Evolutionary conservation across 2,797 vertebrate genomes (phyloP).

Genomic region (Prionace glauca): DNA sequence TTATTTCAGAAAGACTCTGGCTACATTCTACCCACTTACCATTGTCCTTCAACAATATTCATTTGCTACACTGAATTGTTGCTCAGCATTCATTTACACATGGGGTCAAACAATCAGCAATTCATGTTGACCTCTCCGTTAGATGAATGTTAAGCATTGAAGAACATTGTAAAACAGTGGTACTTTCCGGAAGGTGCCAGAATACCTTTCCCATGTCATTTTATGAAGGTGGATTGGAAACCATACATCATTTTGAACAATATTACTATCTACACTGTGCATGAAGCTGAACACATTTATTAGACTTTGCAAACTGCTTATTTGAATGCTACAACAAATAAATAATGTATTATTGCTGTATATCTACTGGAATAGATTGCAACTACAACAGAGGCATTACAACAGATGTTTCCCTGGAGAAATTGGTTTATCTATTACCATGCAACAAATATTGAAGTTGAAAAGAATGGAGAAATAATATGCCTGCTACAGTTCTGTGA

Average conservation of each 20-base stretch:
- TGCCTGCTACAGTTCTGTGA: background rate
- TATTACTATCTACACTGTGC: background rate
- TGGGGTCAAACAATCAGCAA: background rate
- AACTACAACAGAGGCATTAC: background rate
- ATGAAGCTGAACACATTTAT: slow-evolving; percentile 1
- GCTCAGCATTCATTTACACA: background rate
- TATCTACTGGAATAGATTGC: background rate
- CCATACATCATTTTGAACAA: background rate
- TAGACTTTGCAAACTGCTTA: background rate
- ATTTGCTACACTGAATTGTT: background rate
- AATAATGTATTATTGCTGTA: background rate
- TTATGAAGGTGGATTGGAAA: background rate
- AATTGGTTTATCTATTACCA: background rate
- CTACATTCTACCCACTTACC: background rate
- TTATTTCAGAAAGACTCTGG: background rate
- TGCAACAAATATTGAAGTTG: background rate
- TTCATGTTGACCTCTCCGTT: background rate
- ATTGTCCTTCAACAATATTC: background rate
- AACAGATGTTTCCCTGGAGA: background rate
- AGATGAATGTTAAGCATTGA: background rate
- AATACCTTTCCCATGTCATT: background rate
- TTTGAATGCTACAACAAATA: slow-evolving; percentile 17
- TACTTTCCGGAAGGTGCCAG: background rate
- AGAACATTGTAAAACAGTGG: background rate
- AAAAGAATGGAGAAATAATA: background rate